A percentile compares a stretch with the other conserved stretches of the same genome.
Conservation (phyloP, 2,888 invertebrate species). For the Drosophila suboccidentalis region DNA sequence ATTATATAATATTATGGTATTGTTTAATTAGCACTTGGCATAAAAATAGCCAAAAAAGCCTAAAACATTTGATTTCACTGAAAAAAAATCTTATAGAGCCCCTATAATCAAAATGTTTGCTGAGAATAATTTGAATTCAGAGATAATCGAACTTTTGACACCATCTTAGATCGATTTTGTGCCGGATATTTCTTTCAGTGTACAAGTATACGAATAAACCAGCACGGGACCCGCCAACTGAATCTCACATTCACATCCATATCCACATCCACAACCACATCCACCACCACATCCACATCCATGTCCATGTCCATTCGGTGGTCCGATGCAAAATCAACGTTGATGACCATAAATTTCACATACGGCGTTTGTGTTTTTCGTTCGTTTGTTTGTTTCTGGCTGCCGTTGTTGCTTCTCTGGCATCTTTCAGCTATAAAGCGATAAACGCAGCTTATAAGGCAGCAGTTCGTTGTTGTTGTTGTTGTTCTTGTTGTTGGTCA, state of each 20-base stretch:
- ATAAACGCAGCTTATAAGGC: slow-evolving; percentile 68
- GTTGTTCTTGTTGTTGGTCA: slow-evolving; percentile 30
- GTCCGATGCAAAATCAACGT: slow-evolving; percentile 82
- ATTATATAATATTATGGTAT: too few relatives aligned
- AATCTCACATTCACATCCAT: slow-evolving; percentile 32
- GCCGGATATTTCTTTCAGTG: too few relatives aligned
- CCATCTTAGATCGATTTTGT: too few relatives aligned
- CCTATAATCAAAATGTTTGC: too few relatives aligned
- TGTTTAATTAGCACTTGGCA: too few relatives aligned
- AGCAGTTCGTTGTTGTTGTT: slow-evolving; percentile 7
- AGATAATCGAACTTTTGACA: too few relatives aligned
- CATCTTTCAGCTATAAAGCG: slow-evolving; percentile 67
- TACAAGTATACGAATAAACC: slow-evolving; percentile 19
- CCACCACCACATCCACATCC: slow-evolving; percentile 20
- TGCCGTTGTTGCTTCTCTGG: slow-evolving; percentile 32
- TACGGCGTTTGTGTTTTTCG: slow-evolving; percentile 49
- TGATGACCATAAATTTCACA: slow-evolving; percentile 84
- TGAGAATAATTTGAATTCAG: too few relatives aligned
- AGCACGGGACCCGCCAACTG: slow-evolving; percentile 37
- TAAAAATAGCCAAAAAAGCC: too few relatives aligned
- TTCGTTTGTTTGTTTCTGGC: slow-evolving; percentile 49
- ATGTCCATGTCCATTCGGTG: slow-evolving; percentile 42
- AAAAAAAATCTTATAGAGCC: too few relatives aligned
- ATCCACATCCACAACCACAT: too few relatives aligned
- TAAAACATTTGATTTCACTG: too few relatives aligned